phyloP scores from a whole-genome alignment of 2,888 invertebrate species.

The Tiliacea citrago region DNA sequence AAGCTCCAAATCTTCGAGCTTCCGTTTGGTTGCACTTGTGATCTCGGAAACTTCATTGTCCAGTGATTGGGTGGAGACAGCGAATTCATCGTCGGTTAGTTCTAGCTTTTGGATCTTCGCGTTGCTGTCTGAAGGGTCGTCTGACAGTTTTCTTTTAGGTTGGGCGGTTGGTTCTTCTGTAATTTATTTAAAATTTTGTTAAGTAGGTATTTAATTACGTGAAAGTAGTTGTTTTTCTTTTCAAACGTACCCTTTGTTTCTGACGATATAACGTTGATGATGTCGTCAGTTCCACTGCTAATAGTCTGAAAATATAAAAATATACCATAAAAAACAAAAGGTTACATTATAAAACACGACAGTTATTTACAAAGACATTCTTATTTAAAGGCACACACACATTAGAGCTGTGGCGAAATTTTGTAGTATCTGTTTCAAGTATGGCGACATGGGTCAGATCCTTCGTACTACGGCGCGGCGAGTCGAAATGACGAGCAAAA shows the following conservation, averaged over 20 bases:
- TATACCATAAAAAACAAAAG: not conserved
- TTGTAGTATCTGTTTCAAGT: not conserved
- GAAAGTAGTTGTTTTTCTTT: not conserved
- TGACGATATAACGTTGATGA: constrained; percentile 36
- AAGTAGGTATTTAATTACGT: not conserved
- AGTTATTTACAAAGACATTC: not conserved
- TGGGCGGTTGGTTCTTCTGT: constrained; percentile 74
- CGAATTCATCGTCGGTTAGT: constrained; percentile 71
- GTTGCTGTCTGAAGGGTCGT: constrained; percentile 72
- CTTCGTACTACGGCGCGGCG: not conserved
- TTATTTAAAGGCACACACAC: too few species aligned
- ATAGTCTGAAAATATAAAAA: constrained; percentile 51
- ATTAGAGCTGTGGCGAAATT: too few species aligned
- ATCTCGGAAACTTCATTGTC: constrained; percentile 85
- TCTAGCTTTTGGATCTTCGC: constrained; percentile 84
- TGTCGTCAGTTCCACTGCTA: constrained; percentile 61
- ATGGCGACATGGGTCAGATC: not conserved
- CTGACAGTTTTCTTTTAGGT: constrained; percentile 82
- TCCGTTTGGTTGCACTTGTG: constrained; percentile 74
- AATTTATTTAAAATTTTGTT: constrained; percentile 50
- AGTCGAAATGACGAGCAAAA: not conserved
- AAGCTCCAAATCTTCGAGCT: constrained; percentile 71
- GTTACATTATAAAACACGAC: not conserved
- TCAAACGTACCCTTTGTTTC: constrained; percentile 70
- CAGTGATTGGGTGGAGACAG: constrained; percentile 77